These are phyloP conservation scores for Phengaris arion DNA, from an alignment of 2,888 invertebrate genomes.

Conservation along the genomic window DNA sequence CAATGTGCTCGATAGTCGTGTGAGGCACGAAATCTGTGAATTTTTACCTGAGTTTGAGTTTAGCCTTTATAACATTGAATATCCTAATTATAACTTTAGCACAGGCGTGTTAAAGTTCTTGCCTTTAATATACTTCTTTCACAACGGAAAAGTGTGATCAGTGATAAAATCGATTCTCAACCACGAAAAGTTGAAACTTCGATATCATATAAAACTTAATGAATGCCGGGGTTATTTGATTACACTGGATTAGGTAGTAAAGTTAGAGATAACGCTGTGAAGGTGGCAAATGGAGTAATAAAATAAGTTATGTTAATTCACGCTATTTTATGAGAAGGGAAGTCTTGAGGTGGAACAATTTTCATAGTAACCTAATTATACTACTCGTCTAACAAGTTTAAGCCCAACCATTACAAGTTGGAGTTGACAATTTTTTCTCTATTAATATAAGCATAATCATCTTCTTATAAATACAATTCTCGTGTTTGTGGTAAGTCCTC, in stretches of 20 bases:
- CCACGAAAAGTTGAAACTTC: constrained; percentile 15
- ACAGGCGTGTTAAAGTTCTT: not conserved
- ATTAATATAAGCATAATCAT: too few species aligned
- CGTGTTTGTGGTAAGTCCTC: too few species aligned
- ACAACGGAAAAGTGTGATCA: not conserved
- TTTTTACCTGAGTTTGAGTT: too few species aligned
- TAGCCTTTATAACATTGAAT: not conserved
- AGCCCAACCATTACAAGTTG: not conserved
- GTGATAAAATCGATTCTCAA: not conserved
- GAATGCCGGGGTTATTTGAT: constrained; percentile 18
- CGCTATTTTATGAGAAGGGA: constrained; percentile 1
- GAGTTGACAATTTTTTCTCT: too few species aligned
- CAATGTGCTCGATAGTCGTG: too few species aligned
- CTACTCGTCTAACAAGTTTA: not conserved
- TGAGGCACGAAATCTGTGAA: too few species aligned
- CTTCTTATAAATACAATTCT: too few species aligned
- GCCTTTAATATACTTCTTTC: not conserved
- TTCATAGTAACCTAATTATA: constrained; percentile 8
- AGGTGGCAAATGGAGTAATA: constrained; percentile 22
- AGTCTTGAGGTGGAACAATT: constrained; percentile 3
- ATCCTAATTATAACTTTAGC: not conserved
- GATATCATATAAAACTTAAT: constrained; percentile 20
- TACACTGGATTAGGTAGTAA: constrained; percentile 8
- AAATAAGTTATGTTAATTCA: constrained; percentile 25
- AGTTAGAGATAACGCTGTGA: constrained; percentile 19